phyloP scores from a whole-genome alignment of 2,113 vertebrate genomes.

The Notechis scutatus region DNA sequence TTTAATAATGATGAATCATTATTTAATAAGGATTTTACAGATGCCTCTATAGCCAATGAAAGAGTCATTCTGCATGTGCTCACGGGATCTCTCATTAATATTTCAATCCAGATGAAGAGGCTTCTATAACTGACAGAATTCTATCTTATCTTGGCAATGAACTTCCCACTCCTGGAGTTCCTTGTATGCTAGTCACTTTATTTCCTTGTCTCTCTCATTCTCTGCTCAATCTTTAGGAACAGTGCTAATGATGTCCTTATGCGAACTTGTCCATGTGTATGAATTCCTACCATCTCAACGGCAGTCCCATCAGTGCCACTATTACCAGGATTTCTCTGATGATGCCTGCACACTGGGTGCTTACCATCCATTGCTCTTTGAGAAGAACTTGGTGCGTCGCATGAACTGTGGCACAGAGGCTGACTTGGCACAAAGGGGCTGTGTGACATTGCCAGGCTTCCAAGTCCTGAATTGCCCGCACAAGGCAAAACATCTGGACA shows the following conservation, averaged over 20 bases:
- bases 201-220: neutral
- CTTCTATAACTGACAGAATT: neutral
- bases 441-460: constrained; percentile 72
- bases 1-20: neutral
- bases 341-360: constrained; percentile 77
- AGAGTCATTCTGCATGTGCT: neutral
- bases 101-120: neutral
- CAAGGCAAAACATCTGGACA: too few relatives aligned
- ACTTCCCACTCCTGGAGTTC: neutral
- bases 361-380: constrained; percentile 78
- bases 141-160: neutral
- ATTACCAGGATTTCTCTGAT: constrained; percentile 75
- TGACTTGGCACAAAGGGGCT: constrained; percentile 67
- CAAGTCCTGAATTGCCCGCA: constrained; percentile 61
- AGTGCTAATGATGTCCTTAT: constrained; percentile 77
- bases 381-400: constrained; percentile 77
- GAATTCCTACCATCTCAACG: constrained; percentile 76
- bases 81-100: neutral
- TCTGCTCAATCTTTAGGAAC: constrained; percentile 58
- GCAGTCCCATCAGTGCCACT: constrained; percentile 76
- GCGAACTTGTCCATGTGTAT: constrained; percentile 74
- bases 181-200: neutral
- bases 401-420: constrained; percentile 72
- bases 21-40: neutral
- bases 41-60: neutral